Evolutionary conservation across 2,797 vertebrate species (phyloP), one percentile per base, ranked within the genome.

Genomic region (Nannoperca australis): DNA sequence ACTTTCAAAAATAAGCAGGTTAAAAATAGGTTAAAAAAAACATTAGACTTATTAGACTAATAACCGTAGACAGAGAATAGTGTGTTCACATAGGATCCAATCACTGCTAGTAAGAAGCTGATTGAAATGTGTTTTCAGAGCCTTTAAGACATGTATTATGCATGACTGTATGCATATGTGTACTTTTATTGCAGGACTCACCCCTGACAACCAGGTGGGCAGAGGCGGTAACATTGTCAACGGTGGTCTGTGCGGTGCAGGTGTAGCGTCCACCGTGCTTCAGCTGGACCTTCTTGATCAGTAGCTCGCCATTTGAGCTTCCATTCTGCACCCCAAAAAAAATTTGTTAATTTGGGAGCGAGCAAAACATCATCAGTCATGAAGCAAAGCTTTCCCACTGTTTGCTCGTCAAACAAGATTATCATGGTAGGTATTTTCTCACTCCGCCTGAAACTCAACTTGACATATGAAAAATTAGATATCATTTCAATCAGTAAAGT

Each of bases 161-260:
- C 20, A n/a, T 10, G 14, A 17, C 63, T 56, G 30, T n/a, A 9
- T 68, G 66, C 22, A 51, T 60, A 42, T 62, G 27, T 76, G 56
- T 22, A 14, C 22, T 40, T n/a, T 64, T n/a, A 68, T 5, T 69
- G 17, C 69, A 38, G 20, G 59, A 86, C 96, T 96, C 94, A 99
- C 98, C 98, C 96, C 97, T 94, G 63, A 99, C 97, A 24, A 99
- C 96, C 70, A 99, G 96, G 83, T 96, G 94, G 44, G 98, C 98
- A 0, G 96, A 97, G 55, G 96, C 96, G 0, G 97, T 96, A 7
- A 96, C 93, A 55, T 98, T 97, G 93, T 99, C 98, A 79, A 99
- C 97, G 32, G 97, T 95, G 0, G 98, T 98, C 93, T 99, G 97
- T 3, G 97, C 98, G 0, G 95, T 97, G 93, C 98, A 99, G 1